These are phyloP conservation scores for Chrysomallon squamiferum DNA, from an alignment of 1,140 invertebrate genomes.

Conservation along the genomic window DNA sequence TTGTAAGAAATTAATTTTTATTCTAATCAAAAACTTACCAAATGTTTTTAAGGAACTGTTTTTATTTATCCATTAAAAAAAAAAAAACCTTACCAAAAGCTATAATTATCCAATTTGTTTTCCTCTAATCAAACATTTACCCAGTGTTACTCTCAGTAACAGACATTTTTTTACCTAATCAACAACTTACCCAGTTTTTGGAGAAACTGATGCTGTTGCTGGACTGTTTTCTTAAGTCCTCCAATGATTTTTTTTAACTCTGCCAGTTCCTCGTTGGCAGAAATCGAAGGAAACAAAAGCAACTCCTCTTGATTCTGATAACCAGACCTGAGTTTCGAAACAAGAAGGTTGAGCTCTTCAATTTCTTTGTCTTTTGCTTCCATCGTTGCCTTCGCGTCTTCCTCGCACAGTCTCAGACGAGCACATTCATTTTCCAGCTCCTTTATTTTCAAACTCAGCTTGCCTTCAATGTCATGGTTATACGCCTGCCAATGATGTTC, in stretches of 20 bases:
- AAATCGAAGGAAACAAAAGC: not conserved
- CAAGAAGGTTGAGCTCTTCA: not conserved
- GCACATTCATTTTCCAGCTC: not conserved
- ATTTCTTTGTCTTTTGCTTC: not conserved
- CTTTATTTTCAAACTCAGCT: not conserved
- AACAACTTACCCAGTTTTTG: not conserved
- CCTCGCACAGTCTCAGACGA: not conserved
- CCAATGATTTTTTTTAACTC: not conserved
- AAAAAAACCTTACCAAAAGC: no score
- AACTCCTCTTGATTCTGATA: not conserved
- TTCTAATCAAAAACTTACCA: no score
- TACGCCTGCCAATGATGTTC: not conserved
- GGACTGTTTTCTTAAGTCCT: not conserved
- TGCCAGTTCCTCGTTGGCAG: not conserved
- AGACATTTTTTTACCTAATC: no score
- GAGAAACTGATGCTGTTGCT: not conserved
- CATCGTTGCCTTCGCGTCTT: not conserved
- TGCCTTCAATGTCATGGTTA: not conserved
- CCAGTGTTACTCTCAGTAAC: no score
- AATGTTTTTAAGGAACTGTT: no score
- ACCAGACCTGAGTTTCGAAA: not conserved
- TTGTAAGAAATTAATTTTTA: no score
- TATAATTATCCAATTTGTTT: no score
- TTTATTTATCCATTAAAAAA: no score
- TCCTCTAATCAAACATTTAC: no score